Conservation (phyloP, 2,888 invertebrate species). For the Hypsopygia costalis region DNA sequence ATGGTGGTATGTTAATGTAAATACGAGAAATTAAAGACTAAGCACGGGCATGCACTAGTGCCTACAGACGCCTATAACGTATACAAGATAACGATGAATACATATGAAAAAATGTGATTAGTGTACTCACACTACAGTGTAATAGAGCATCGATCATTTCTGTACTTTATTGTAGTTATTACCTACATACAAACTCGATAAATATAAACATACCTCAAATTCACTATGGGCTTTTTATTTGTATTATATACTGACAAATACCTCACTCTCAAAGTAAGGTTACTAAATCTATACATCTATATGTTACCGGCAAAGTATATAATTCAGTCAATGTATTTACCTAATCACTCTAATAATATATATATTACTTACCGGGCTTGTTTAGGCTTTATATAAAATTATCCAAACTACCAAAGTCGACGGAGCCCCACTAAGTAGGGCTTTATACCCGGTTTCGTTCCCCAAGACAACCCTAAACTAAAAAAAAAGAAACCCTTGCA, state of each 20-base stretch:
- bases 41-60: conserved; percentile 63
- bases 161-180: conserved; percentile 78
- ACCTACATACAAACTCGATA: conserved; percentile 79
- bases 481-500: too few relatives aligned
- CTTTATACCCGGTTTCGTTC: too few relatives aligned
- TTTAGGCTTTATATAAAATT: too few relatives aligned
- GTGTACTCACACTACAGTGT: conserved; percentile 58
- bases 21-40: conserved; percentile 76
- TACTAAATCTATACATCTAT: too few relatives aligned
- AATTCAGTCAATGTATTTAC: too few relatives aligned
- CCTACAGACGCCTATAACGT: conserved; percentile 73
- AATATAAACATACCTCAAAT: conserved; percentile 78
- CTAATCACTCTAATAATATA: too few relatives aligned
- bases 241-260: neutral
- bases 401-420: too few relatives aligned
- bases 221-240: conserved; percentile 40
- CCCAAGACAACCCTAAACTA: too few relatives aligned
- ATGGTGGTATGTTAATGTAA: conserved; percentile 53
- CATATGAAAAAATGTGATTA: conserved; percentile 78
- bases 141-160: conserved; percentile 75
- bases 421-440: too few relatives aligned
- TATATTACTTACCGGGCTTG: too few relatives aligned
- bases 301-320: too few relatives aligned
- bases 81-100: conserved; percentile 67
- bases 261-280: too few relatives aligned